Evolutionary conservation across 2,888 invertebrate species (phyloP).

Genomic region (Torymus texanus): DNA sequence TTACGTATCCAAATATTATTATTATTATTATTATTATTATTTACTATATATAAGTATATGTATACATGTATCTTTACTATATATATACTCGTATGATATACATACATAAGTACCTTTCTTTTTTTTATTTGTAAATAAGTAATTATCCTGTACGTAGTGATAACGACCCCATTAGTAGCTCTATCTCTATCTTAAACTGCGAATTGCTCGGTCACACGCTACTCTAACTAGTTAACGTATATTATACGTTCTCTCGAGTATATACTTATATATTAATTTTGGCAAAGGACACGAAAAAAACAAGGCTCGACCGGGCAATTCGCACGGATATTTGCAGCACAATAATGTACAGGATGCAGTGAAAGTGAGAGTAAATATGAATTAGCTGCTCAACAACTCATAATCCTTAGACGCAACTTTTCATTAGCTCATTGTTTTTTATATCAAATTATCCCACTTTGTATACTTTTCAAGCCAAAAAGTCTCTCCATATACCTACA

Average conservation of each 20-base stretch:
- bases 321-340: constrained; percentile 39
- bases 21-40: constrained; percentile 32
- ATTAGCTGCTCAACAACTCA: constrained; percentile 29
- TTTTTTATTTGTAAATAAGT: constrained; percentile 61
- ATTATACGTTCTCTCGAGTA: not conserved
- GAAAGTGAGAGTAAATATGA: constrained; percentile 30
- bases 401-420: constrained; percentile 19
- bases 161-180: constrained; percentile 55
- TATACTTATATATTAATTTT: not conserved
- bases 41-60: constrained; percentile 24
- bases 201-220: constrained; percentile 56
- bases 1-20: constrained; percentile 46
- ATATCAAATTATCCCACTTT: constrained; percentile 3
- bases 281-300: not conserved
- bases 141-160: constrained; percentile 57
- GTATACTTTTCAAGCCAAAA: constrained; percentile 12
- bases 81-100: constrained; percentile 57
- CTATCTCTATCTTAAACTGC: constrained; percentile 43
- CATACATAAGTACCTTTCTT: constrained; percentile 30
- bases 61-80: constrained; percentile 43
- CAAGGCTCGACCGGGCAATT: constrained; percentile 25
- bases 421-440: constrained; percentile 1
- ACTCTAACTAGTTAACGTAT: not conserved
- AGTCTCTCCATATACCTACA: no score
- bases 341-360: constrained; percentile 35